Conservation (phyloP, 2,888 invertebrate genomes). For the Corythucha ciliata region DNA sequence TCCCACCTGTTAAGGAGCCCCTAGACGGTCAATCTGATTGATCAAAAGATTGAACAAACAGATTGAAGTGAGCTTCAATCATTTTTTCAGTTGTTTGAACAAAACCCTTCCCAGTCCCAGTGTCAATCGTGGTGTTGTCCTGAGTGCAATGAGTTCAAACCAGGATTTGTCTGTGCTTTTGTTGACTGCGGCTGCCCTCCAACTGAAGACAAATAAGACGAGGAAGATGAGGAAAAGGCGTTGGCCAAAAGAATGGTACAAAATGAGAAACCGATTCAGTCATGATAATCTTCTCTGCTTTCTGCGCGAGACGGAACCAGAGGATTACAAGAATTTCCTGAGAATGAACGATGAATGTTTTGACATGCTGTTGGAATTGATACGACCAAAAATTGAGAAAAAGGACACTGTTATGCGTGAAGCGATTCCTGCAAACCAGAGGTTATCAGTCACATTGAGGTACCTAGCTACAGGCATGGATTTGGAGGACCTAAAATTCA, state of each 20-base stretch:
- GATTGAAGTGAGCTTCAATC: no score
- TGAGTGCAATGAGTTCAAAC: constrained; percentile 11
- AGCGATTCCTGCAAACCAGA: constrained; percentile 12
- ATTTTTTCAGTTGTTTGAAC: no score
- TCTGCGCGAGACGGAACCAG: constrained; percentile 22
- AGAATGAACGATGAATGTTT: constrained; percentile 21
- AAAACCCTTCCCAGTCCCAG: no score
- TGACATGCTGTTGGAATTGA: constrained; percentile 20
- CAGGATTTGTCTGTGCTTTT: constrained; percentile 7
- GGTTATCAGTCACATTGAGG: constrained; percentile 18
- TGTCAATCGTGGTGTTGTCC: constrained; percentile 2
- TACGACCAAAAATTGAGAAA: constrained; percentile 22
- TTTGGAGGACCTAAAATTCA: constrained; percentile 17
- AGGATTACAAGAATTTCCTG: constrained; percentile 22
- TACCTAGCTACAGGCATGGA: constrained; percentile 9
- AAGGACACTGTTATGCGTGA: constrained; percentile 20
- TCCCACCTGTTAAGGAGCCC: no score
- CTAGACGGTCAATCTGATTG: no score
- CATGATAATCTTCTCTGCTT: constrained; percentile 21
- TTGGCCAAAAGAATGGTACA: constrained; percentile 21
- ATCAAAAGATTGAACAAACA: no score
- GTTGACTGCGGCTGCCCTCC: constrained; percentile 2
- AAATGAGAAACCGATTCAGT: constrained; percentile 19
- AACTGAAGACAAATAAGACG: no score
- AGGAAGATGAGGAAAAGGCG: constrained; percentile 10